Percentiles rank a stretch among this genome's conserved stretches.
Conservation (phyloP, 2,113 vertebrate species). For the Sebastes fasciatus region DNA sequence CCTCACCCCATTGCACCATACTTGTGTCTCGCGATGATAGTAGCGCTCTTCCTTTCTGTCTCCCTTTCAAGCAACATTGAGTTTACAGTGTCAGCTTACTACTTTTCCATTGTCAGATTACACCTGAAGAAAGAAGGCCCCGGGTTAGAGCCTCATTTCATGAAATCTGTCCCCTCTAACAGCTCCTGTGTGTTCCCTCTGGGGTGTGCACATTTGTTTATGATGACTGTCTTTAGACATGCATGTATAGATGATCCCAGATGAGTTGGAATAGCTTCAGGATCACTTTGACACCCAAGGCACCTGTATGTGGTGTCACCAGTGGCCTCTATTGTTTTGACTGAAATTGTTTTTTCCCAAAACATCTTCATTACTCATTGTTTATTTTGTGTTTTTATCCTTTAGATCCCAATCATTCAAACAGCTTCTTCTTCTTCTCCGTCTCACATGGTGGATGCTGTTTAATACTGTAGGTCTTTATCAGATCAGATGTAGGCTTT, state of each 20-base stretch:
- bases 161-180: neutral
- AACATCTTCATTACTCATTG: neutral
- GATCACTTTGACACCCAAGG: slow-evolving; percentile 8
- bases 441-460: neutral
- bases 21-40: slow-evolving; percentile 14
- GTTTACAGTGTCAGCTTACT: slow-evolving; percentile 51
- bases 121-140: slow-evolving; percentile 15
- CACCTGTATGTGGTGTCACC: neutral
- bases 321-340: neutral
- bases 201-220: neutral
- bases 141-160: neutral
- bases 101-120: slow-evolving; percentile 54
- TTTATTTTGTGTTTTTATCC: neutral
- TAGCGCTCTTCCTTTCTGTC: slow-evolving; percentile 21
- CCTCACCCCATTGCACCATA: slow-evolving; percentile 19
- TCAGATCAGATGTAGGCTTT: slow-evolving; percentile 35
- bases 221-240: neutral
- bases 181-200: slow-evolving; percentile 4
- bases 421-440: neutral
- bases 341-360: neutral
- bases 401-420: neutral
- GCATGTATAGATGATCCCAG: neutral
- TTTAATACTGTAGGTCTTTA: neutral
- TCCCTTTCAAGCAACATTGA: slow-evolving; percentile 27
- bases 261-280: neutral